Evolutionary conservation across 2,797 vertebrate genomes (phyloP), one percentile per base, ranked within the genome.

Genomic region (Limnodromus scolopaceus): DNA sequence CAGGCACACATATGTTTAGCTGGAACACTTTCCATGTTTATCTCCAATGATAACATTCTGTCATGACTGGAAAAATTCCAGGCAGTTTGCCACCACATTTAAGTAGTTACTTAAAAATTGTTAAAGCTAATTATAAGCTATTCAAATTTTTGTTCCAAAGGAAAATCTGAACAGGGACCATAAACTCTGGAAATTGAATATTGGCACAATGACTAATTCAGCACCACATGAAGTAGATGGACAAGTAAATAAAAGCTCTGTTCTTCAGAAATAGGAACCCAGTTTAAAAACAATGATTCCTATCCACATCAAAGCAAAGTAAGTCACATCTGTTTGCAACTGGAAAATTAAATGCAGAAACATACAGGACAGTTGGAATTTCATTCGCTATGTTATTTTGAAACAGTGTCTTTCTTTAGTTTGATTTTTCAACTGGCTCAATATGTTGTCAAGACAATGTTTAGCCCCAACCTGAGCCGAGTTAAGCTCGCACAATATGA

Each of bases 251-350:
- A 64, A 60, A 60, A 97, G 72, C 54, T 82, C 87, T 8, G 77
- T 94, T 51, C 16, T 16, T 15, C 89, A 96, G 41, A 97, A 96
- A 89, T 96, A 97, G 20, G 65, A 95, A 25, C 51, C 48, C 38
- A 93, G 93, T 89, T 96, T 96, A 39, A 96, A 95, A 93, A 96
- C 90, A 41, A 86, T 91, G 41, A 95, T 96, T 65, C 91, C 94
- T 7, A 58, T 88, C 51, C 79, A 90, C 19, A 84, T 61, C 34
- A 91, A 36, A 63, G 86, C 89, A 60, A 97, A 95, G 81, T 84
- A 80, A 93, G 66, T 93, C 49, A 38, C 23, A 39, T 48, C 30
- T 70, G 20, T 43, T 83, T n/a, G 13, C 60, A 76, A 61, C 23
- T 79, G 71, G 85, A 83, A 88, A 83, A 84, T 48, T 28, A 81